Evolutionary conservation across 2,888 invertebrate genomes (phyloP), one percentile per base, ranked within the genome.

Genomic region (Agrypnus murinus): DNA sequence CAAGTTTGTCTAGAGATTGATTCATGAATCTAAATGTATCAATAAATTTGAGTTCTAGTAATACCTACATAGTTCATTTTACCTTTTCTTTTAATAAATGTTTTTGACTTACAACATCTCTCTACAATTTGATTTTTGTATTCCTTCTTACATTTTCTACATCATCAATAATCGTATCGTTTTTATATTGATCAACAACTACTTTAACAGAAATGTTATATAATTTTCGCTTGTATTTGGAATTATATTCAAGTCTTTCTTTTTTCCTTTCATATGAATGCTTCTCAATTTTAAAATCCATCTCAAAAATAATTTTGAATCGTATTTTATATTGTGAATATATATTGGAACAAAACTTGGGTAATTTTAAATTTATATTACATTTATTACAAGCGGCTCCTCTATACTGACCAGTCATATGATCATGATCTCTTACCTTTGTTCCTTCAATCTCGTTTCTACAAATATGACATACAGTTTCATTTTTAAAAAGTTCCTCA

Each of bases 171-270:
- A 45, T 45, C 15, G 45, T 45, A 45, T 45, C 40, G 40, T 40
- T 40, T 40, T 40, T 40, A 40, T 40, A 40, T 40, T 40, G 40
- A 40, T 40, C 45, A 45, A 45, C 45, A 45, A 45, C 45, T 15
- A 45, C 45, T 45, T 45, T 45, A 45, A 45, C 45, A 45, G 45
- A 45, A 45, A 45, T 14, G 45, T 45, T 45, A 45, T 45, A 45
- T 45, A 45, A 45, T 45, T 40, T 40, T 40, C n/a, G 40, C 40
- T 40, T 40, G 40, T 40, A 40, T 40, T 40, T 40, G 40, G 40
- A 40, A 40, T 40, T 40, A 40, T 40, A 40, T 40, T 40, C 40
- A 40, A 40, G n/a, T 40, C 7, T 40, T 45, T 45, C 45, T 45
- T 45, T 45, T 45, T 45, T 45, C 15, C 15, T 45, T 45, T 14